Percentiles rank a stretch among this genome's conserved stretches.
Evolutionary conservation across 2,797 vertebrate genomes (phyloP).

Genomic region (Simalia tracyae): DNA sequence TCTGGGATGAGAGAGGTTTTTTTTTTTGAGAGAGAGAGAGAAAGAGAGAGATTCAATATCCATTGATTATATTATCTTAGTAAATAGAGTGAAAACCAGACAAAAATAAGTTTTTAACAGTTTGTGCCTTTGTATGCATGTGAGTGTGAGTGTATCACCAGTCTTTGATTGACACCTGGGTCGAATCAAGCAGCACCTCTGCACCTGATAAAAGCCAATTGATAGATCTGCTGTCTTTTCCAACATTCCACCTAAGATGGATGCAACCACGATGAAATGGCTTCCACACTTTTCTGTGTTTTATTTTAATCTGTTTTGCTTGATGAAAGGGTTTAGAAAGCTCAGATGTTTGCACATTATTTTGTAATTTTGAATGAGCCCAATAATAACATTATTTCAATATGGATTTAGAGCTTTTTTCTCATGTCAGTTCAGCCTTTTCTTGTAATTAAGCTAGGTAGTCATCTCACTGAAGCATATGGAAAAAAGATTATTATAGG

Average conservation of each 20-base stretch:
- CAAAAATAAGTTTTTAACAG: background rate
- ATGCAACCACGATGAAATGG: background rate
- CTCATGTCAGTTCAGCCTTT: background rate
- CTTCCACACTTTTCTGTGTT: background rate
- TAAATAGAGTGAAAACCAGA: background rate
- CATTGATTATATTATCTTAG: background rate
- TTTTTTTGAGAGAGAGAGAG: background rate
- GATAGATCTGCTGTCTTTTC: background rate
- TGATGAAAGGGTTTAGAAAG: background rate
- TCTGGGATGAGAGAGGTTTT: background rate
- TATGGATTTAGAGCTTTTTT: background rate
- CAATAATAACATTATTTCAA: background rate
- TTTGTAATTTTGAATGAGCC: background rate
- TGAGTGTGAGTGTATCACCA: background rate
- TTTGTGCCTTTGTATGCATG: background rate
- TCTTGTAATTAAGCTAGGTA: background rate
- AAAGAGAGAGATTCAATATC: background rate
- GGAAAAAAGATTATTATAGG: background rate
- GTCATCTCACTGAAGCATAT: background rate
- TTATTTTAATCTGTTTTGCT: background rate
- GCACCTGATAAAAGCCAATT: background rate
- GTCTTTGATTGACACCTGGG: background rate
- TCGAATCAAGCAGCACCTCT: background rate
- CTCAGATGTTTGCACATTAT: background rate
- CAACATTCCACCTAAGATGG: background rate